phyloP scores from a whole-genome alignment of 2,113 vertebrate genomes.

The Empidonax alnorum region DNA sequence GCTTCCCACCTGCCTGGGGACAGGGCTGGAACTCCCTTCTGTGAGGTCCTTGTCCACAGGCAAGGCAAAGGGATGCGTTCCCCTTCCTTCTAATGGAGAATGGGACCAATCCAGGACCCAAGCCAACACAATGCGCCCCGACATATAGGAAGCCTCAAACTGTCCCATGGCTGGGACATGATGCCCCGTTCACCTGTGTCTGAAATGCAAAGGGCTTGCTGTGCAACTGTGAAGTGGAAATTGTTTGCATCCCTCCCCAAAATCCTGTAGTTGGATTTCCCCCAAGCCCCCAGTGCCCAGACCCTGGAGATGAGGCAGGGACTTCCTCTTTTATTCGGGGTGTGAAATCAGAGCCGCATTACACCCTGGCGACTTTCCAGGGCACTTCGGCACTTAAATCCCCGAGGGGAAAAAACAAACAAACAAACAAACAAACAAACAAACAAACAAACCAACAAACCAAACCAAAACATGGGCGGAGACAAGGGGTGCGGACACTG shows the following conservation, averaged over 20 bases:
- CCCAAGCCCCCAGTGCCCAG: background rate
- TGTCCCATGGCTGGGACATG: background rate
- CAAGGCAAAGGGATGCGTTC: accelerated
- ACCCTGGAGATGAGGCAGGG: background rate
- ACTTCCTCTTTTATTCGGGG: background rate
- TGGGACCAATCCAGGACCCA: background rate
- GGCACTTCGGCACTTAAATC: background rate
- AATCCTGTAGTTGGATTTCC: background rate
- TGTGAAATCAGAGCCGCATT: background rate
- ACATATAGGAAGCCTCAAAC: background rate
- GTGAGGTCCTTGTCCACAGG: background rate
- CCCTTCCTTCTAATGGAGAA: background rate
- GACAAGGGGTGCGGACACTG: background rate
- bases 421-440: too few species aligned
- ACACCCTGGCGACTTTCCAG: background rate
- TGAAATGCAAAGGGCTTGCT: background rate
- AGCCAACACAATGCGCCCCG: accelerated
- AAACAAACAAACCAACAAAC: background rate
- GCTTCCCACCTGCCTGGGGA: background rate
- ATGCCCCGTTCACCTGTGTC: background rate
- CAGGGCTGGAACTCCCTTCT: background rate
- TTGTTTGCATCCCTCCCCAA: background rate
- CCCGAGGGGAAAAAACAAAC: background rate
- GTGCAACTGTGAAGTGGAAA: background rate
- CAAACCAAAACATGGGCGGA: background rate